Conservation (phyloP, 2,113 vertebrate genomes). For the Aplodontia rufa region DNA sequence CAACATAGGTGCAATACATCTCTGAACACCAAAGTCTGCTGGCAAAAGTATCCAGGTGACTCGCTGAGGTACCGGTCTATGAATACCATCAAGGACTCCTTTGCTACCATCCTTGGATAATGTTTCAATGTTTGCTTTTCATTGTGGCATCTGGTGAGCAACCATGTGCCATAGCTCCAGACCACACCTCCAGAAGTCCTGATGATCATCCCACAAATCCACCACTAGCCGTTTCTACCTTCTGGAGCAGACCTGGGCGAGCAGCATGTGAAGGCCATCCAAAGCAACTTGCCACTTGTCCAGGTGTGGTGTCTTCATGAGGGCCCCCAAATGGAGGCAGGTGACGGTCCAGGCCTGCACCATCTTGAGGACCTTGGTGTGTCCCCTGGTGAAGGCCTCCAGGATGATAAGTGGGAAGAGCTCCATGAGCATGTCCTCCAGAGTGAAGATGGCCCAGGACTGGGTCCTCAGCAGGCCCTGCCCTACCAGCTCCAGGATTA, state of each 20-base stretch:
- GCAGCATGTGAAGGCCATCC: too few relatives aligned
- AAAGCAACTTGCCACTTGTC: not conserved
- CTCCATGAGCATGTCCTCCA: not conserved
- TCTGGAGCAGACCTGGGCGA: not conserved
- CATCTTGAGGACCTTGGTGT: not conserved
- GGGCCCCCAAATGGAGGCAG: too few relatives aligned
- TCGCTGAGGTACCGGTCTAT: not conserved
- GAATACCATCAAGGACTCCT: not conserved
- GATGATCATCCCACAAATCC: not conserved
- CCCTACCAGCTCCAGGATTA: too few relatives aligned
- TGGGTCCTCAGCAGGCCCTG: too few relatives aligned
- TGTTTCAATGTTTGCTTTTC: accelerated
- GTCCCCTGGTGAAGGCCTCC: not conserved
- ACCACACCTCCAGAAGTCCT: not conserved
- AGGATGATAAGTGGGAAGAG: not conserved
- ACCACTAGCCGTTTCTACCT: not conserved
- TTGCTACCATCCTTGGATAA: accelerated
- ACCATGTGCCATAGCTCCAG: accelerated
- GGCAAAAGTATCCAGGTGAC: accelerated
- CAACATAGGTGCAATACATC: not conserved
- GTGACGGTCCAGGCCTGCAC: not conserved
- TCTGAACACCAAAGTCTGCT: not conserved
- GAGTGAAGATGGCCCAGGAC: not conserved
- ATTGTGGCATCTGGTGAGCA: too few relatives aligned
- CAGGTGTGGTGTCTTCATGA: too few relatives aligned